Base-by-base conservation (phyloP, 2,888 invertebrate genomes). In the Cerceris ruficornis region DNA sequence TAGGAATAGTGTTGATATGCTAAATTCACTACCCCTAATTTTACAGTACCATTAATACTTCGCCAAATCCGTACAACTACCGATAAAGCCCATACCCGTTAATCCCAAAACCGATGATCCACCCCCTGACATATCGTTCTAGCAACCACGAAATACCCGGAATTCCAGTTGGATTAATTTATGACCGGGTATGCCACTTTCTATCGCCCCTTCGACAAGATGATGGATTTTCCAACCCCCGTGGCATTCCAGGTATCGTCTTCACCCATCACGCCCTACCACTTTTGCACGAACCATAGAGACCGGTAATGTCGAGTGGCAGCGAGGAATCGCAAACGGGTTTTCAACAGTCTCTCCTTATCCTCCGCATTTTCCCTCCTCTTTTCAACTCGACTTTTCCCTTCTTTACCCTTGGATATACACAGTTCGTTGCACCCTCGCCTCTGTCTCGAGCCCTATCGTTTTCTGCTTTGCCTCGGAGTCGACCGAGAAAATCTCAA, bases 261-360 rank as follows among this genome's bases (percentile, higher is more conserved):
- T 42, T 65, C 52, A 46, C 46, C n/a, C 9, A 15, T 65, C 28
- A 55, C 50, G 62, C 52, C 59, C 42, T 42, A 41, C 42, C 59
- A n/a, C 28, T 62, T 15, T 50, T 17, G 28, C 11, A 50, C 52
- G 13, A 13, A 13, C 55, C 11, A 62, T 17, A 50, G 28, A 62
- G 62, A 7, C 28, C 50, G 50, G 39, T 49, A 28, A 62, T 39
- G 55, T 17, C 55, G 55, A 50, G 49, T 62, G 62, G 39, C 49
- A 50, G 42, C 15, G 57, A 61, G 50, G 61, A 73, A 73, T 74
- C 28, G 68, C 65, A 64, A 74, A 69, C 69, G 55, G 64, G 69
- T 69, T 74, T 62, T 69, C 39, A 68, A 64, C 50, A 58, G 69
- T 58, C 58, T 41, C 58, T 39, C 55, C 71, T 65, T 65, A 39